phyloP scores from a whole-genome alignment of 2,797 vertebrate species.

The Cossypha polioptera region DNA sequence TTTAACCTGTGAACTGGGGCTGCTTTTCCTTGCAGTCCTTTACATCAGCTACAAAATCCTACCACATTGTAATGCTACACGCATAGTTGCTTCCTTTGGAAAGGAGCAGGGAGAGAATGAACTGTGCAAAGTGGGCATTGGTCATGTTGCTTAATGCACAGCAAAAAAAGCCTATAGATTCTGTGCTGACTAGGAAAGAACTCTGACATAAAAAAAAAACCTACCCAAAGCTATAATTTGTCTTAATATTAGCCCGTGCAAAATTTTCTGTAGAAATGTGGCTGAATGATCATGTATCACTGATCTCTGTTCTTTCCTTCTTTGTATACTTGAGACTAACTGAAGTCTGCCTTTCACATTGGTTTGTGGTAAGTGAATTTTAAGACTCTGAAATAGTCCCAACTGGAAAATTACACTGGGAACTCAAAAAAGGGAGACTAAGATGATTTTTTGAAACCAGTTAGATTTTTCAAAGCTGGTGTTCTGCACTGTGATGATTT shows the following conservation, averaged over 20 bases:
- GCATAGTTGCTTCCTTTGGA: not conserved
- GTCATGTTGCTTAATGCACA: not conserved
- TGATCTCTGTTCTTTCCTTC: not conserved
- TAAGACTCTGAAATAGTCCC: not conserved
- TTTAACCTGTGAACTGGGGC: not conserved
- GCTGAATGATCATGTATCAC: not conserved
- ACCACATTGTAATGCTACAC: not conserved
- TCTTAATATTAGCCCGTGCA: not conserved
- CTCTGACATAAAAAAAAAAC: not conserved
- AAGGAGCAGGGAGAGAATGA: not conserved
- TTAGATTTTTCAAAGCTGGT: not conserved
- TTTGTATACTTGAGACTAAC: not conserved
- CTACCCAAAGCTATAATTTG: not conserved
- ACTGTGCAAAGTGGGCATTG: rapidly evolving
- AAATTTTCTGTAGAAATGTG: not conserved
- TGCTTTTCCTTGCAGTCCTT: not conserved
- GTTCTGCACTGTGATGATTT: not conserved
- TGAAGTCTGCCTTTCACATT: not conserved
- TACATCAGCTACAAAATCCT: not conserved
- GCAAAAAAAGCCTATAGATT: not conserved
- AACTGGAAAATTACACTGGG: not conserved
- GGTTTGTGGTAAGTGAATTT: not conserved
- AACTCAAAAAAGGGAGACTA: not conserved
- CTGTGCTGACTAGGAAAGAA: not conserved
- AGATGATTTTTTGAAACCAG: not conserved